Evolutionary conservation across 2,113 vertebrate species (phyloP), one percentile per base, ranked within the genome.

Genomic region (Neomonachus schauinslandi): DNA sequence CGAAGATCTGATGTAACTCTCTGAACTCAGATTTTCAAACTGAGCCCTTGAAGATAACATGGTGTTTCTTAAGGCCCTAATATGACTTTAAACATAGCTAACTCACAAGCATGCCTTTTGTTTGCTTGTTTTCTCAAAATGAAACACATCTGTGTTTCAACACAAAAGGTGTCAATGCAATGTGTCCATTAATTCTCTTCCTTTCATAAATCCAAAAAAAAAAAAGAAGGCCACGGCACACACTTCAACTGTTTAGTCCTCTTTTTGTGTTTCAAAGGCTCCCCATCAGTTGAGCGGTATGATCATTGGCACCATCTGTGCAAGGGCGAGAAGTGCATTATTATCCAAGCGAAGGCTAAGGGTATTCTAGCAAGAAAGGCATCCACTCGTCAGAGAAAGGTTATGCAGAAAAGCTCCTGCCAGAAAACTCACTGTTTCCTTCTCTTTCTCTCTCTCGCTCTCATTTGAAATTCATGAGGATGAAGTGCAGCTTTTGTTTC

Each of bases 381-480:
- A 91, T 94, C 95, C 80, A 76, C 26, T 92, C 96, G 18, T 85
- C 89, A 97, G 86, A 96, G 46, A 97, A 98, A 98, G 93, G 98
- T 91, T 89, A 94, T 39, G 89, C 59, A 82, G 82, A 97, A 97
- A 98, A 96, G 46, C 97, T 97, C 84, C 97, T 97, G 94, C 77
- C 97, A 98, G 96, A 98, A 96, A 97, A 95, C n/a, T 57, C 94
- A 26, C 79, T 10, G 46, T 57, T 88, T 85, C 83, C 92, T 83
- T 67, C 55, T 59, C 71, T 92, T 51, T 63, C 69, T 39, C 71
- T 91, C 76, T 51, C 59, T 61, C 59, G 53, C 59, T 84, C 61
- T 98, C 96, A 98, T 98, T 97, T 98, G 98, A 98, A 99, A 98
- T 98, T 98, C 98, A 99, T 98, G 97, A 98, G 98, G 98, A 99